These are phyloP conservation scores for Cephonodes hylas DNA, from an alignment of 2,888 invertebrate genomes.

Conservation along the genomic window DNA sequence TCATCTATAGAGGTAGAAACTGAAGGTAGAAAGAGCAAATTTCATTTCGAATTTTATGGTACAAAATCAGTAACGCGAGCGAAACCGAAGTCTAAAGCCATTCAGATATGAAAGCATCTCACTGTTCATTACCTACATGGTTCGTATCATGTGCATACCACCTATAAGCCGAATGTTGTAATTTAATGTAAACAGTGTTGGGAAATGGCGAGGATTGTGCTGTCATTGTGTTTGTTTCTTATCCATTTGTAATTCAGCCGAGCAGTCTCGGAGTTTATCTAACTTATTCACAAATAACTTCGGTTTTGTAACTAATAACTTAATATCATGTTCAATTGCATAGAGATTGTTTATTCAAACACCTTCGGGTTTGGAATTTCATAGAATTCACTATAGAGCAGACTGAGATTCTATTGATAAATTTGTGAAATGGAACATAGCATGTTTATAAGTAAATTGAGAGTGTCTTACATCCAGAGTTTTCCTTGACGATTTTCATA, in stretches of 20 bases:
- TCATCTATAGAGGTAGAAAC: too few species aligned
- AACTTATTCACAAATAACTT: neutral
- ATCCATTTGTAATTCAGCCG: constrained; percentile 27
- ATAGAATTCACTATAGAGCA: too few species aligned
- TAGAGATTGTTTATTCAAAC: neutral
- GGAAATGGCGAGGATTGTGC: constrained; percentile 62
- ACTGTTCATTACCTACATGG: constrained; percentile 2
- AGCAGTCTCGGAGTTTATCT: neutral
- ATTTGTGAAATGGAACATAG: too few species aligned
- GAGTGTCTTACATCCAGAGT: too few species aligned
- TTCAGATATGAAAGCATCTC: too few species aligned
- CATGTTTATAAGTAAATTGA: too few species aligned
- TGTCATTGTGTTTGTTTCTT: constrained; percentile 45
- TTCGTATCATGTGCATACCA: constrained; percentile 42
- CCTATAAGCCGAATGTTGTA: constrained; percentile 63
- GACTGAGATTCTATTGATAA: too few species aligned
- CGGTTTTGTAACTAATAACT: constrained; percentile 1
- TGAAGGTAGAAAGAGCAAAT: too few species aligned
- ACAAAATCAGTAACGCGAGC: too few species aligned
- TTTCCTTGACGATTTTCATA: too few species aligned
- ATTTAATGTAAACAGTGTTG: constrained; percentile 74
- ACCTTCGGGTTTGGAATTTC: neutral
- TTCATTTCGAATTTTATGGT: too few species aligned
- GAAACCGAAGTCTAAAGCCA: too few species aligned
- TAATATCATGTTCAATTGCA: neutral